Evolutionary conservation across 2,113 vertebrate genomes (phyloP), one percentile per base, ranked within the genome.

Genomic region (Azemiops feae): DNA sequence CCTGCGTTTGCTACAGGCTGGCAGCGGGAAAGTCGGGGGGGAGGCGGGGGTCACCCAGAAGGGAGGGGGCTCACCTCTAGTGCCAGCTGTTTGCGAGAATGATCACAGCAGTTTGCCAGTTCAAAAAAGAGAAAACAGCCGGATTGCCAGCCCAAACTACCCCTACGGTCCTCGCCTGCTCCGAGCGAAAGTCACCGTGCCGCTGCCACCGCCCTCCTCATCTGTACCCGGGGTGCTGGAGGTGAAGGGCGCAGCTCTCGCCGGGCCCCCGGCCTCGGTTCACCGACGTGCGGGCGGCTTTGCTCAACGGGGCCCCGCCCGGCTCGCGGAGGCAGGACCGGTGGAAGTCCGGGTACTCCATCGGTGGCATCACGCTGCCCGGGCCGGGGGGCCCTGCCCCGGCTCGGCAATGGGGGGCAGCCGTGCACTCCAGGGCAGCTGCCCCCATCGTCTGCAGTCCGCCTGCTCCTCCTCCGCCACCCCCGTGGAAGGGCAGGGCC

Each of bases 211-310:
- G 96, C 7, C 98, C 98, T 98, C 98, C 99, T 93, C 99, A 99
- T 99, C 99, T 99, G 98, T 99, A 99, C 98, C 99, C 99, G 97
- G 98, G 99, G 97, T 99, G 99, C 97, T 99, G 99, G 98, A 99
- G 97, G 98, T 99, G 99, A 98, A 98, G 97, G 98, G 97, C 98
- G 97, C 98, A 98, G 97, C 98, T 98, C 97, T 99, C 98, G 23
- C 97, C 97, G 94, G 98, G 97, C 94, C 99, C 99, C 52, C 98
- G 98, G 95, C 98, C 98, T 97, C 99, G 98, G 98, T 95, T 98
- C 98, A 98, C 97, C 95, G 98, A 97, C 95, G 98, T 98, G 98
- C 99, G 98, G 97, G 99, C 98, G 98, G 99, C 98, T 98, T 99
- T 99, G 95, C 98, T 98, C 97, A 99, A 98, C 98, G 98, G 97